These are phyloP conservation scores for Hippocampus zosterae DNA, from an alignment of 2,113 vertebrate genomes.

Conservation along the genomic window DNA sequence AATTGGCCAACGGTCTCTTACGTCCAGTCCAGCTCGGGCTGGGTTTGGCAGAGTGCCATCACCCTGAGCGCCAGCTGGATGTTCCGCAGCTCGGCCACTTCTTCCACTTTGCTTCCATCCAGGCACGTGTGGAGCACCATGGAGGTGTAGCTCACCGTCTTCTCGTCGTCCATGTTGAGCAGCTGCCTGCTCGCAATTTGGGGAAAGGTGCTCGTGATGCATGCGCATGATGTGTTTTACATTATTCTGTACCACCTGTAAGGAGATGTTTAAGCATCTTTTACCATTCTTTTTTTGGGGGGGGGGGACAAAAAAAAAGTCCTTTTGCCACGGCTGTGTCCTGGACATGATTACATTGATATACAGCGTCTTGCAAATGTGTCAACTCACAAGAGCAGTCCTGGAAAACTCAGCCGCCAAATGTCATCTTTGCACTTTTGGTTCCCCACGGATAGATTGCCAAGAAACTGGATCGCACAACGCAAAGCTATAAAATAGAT, in stretches of 20 bases:
- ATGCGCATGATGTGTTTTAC: background rate
- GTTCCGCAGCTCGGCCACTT: slow-evolving; percentile 66
- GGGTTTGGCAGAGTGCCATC: slow-evolving; percentile 76
- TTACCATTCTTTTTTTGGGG: background rate
- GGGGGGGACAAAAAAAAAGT: background rate
- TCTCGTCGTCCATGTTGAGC: slow-evolving; percentile 77
- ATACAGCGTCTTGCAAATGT: background rate
- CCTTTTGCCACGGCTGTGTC: too few species aligned
- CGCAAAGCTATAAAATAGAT: slow-evolving; percentile 75
- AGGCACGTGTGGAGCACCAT: slow-evolving; percentile 91
- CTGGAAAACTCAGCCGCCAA: slow-evolving; percentile 70
- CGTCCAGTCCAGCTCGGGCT: slow-evolving; percentile 87
- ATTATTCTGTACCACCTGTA: too few species aligned
- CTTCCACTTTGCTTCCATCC: slow-evolving; percentile 73
- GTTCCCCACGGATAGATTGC: slow-evolving; percentile 88
- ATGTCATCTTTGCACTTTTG: slow-evolving; percentile 82
- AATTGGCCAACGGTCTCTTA: slow-evolving; percentile 55
- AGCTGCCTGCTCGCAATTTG: slow-evolving; percentile 64
- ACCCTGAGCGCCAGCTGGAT: slow-evolving; percentile 75
- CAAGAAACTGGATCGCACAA: slow-evolving; percentile 92
- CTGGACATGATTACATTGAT: too few species aligned
- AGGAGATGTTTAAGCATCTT: background rate
- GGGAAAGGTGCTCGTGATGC: background rate
- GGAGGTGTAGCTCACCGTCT: slow-evolving; percentile 77
- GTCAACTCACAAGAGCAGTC: slow-evolving; percentile 65